These are phyloP conservation scores for Linurgus olivaceus DNA, from an alignment of 2,797 vertebrate species.

Conservation along the genomic window DNA sequence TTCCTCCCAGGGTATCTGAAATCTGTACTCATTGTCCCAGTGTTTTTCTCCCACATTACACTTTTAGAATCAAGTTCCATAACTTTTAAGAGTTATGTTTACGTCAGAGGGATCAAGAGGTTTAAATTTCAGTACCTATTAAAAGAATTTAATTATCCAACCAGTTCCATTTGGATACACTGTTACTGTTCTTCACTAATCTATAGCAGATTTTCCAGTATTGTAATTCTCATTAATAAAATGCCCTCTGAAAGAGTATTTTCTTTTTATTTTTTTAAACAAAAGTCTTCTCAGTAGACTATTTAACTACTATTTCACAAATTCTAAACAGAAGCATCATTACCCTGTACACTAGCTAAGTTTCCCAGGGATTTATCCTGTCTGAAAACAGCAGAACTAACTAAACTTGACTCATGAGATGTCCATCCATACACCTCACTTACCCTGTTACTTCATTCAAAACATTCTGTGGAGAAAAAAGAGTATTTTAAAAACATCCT, in stretches of 20 bases:
- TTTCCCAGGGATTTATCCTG: slow-evolving; percentile 13
- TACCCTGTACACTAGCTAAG: background rate
- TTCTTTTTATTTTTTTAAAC: background rate
- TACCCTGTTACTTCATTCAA: background rate
- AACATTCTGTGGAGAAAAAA: background rate
- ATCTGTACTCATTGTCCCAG: background rate
- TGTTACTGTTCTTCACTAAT: background rate
- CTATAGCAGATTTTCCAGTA: slow-evolving; percentile 19
- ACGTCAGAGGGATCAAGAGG: slow-evolving; percentile 29
- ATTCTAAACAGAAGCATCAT: slow-evolving; percentile 30
- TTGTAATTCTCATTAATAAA: slow-evolving; percentile 51
- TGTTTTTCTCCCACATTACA: background rate
- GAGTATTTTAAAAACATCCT: background rate
- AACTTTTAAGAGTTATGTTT: slow-evolving; percentile 40
- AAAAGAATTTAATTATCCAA: slow-evolving; percentile 41
- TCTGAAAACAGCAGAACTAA: slow-evolving; percentile 4
- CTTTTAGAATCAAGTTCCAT: slow-evolving; percentile 28
- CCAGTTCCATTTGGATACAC: background rate
- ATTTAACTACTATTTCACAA: slow-evolving; percentile 10
- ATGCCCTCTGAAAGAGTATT: background rate
- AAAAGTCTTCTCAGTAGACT: background rate
- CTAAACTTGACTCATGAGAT: background rate
- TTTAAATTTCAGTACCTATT: slow-evolving; percentile 8
- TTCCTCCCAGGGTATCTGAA: background rate
- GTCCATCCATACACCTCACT: background rate